These are phyloP conservation scores for Drosophila takahashii DNA, from an alignment of 1,140 invertebrate genomes.

Conservation along the genomic window DNA sequence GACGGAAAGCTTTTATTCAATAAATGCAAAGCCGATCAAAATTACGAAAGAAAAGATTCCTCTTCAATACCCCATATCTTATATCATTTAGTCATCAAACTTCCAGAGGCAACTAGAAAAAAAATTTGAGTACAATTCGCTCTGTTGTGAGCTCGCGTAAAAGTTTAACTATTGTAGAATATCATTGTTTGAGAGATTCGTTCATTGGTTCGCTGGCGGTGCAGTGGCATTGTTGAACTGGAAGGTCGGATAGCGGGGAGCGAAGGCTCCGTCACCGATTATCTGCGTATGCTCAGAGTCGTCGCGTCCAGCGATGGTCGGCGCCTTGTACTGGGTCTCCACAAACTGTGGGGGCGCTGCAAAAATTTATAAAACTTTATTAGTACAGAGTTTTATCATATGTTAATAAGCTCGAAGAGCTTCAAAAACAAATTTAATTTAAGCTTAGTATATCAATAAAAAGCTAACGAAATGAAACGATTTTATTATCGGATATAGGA, in stretches of 20 bases:
- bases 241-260: slow-evolving; percentile 87
- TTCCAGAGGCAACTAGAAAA: not conserved
- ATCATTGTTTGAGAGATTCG: slow-evolving; percentile 17
- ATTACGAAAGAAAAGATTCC: slow-evolving; percentile 5
- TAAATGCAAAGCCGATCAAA: slow-evolving; percentile 46
- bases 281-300: slow-evolving; percentile 86
- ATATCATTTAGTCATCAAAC: not conserved
- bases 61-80: not conserved
- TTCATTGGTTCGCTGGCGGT: slow-evolving; percentile 59
- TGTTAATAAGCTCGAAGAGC: too few species aligned
- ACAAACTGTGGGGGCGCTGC: slow-evolving; percentile 86
- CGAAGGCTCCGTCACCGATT: slow-evolving; percentile 82
- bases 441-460: too few species aligned
- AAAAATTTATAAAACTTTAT: not conserved
- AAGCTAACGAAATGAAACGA: too few species aligned
- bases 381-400: not conserved
- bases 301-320: slow-evolving; percentile 85
- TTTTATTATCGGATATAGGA: too few species aligned
- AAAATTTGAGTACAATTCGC: not conserved
- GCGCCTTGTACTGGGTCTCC: slow-evolving; percentile 85
- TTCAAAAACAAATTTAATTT: too few species aligned
- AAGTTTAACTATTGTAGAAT: slow-evolving; percentile 17
- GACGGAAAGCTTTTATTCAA: slow-evolving; percentile 48
- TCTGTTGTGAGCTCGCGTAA: not conserved
- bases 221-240: slow-evolving; percentile 78